Percentiles rank a stretch among this genome's conserved stretches.
Conservation (phyloP, 2,888 invertebrate genomes). For the Ichneumoninae sp. region DNA sequence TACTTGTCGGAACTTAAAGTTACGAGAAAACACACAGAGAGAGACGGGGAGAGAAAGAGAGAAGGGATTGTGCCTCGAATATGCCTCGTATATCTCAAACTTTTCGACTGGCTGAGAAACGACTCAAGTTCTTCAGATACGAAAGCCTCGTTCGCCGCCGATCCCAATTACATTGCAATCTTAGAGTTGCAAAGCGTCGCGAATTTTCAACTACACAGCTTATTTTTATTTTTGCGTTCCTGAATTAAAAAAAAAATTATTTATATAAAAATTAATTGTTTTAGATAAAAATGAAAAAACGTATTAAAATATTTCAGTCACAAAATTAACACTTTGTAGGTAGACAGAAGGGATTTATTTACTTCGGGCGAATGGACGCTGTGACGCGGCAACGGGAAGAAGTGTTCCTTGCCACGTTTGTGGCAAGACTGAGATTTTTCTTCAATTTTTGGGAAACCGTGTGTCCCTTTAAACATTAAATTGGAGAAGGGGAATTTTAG, state of each 20-base stretch:
- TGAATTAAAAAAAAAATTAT: too few species aligned
- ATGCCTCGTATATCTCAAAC: conserved; percentile 45
- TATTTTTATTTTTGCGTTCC: neutral
- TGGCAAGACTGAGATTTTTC: conserved; percentile 71
- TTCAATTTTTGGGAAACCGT: conserved; percentile 74
- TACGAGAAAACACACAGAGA: conserved; percentile 20
- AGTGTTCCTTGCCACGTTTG: conserved; percentile 60
- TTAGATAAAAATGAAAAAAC: neutral
- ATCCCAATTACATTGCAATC: conserved; percentile 8
- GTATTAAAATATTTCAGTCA: neutral
- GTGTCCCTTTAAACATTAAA: conserved; percentile 49
- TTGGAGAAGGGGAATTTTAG: conserved; percentile 47
- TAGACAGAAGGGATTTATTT: conserved; percentile 4
- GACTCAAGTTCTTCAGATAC: conserved; percentile 19
- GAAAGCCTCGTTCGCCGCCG: neutral
- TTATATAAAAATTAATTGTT: too few species aligned
- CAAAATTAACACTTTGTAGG: neutral
- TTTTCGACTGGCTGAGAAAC: conserved; percentile 48
- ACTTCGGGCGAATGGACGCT: conserved; percentile 21
- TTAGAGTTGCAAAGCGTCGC: neutral
- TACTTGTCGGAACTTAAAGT: conserved; percentile 59
- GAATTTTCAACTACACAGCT: neutral
- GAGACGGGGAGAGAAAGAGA: neutral
- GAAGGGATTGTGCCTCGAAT: conserved; percentile 15
- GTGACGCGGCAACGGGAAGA: conserved; percentile 14